These are phyloP conservation scores for Linnaemya vulpina DNA, from an alignment of 2,888 invertebrate genomes.

Conservation along the genomic window DNA sequence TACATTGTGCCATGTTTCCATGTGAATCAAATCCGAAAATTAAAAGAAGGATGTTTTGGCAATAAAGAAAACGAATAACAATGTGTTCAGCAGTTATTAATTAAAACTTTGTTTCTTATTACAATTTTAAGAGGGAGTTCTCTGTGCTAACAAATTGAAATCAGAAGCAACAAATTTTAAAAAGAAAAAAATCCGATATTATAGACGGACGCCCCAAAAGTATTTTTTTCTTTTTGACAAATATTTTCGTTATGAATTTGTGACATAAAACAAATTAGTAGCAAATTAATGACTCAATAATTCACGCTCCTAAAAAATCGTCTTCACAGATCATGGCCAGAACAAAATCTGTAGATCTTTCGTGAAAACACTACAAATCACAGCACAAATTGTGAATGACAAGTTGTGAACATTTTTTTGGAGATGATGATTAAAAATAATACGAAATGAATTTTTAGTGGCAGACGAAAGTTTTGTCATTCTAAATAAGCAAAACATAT, in stretches of 20 bases:
- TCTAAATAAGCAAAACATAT: conserved; percentile 7
- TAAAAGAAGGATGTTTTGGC: background rate
- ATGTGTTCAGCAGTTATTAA: too few species aligned
- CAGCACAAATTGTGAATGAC: conserved; percentile 46
- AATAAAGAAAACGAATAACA: background rate
- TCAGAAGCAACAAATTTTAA: background rate
- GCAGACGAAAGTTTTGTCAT: conserved; percentile 12
- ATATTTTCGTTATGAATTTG: conserved; percentile 54
- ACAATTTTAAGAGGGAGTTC: background rate
- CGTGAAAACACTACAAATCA: conserved; percentile 34
- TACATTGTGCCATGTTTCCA: too few species aligned
- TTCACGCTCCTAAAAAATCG: conserved; percentile 72
- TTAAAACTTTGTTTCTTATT: background rate
- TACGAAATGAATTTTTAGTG: conserved; percentile 41
- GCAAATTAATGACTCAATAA: conserved; percentile 80
- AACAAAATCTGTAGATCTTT: conserved; percentile 19
- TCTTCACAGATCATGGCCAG: conserved; percentile 19
- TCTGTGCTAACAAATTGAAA: background rate
- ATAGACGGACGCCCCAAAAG: conserved; percentile 1
- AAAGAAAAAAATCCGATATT: background rate
- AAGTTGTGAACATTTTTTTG: conserved; percentile 48
- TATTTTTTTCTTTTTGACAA: conserved; percentile 50
- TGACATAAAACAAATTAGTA: conserved; percentile 79
- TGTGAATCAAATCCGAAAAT: too few species aligned
- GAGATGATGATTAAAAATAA: conserved; percentile 39